Conservation (phyloP, 2,113 vertebrate genomes). For the Thomomys bottae region DNA sequence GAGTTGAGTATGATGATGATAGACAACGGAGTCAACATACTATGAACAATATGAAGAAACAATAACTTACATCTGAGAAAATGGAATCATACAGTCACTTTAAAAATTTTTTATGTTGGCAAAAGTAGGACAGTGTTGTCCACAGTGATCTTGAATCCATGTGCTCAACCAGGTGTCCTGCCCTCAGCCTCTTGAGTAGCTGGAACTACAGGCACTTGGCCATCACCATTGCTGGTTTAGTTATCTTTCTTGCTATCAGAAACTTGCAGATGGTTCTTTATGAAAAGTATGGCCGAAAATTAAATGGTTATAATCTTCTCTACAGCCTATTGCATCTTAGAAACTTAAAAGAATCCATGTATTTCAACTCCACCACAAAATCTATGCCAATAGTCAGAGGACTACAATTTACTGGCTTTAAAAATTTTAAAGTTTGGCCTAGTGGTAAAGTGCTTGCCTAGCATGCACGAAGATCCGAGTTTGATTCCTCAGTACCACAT, state of each 20-base stretch:
- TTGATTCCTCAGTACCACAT: too few species aligned
- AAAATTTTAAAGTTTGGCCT: not conserved
- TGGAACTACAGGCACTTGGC: not conserved
- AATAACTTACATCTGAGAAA: not conserved
- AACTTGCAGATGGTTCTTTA: slow-evolving; percentile 20
- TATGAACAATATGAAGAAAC: not conserved
- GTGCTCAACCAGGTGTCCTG: not conserved
- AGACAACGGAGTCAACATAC: not conserved
- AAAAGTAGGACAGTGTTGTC: not conserved
- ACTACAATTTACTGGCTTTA: not conserved
- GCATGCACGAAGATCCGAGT: too few species aligned
- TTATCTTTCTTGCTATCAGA: slow-evolving; percentile 29
- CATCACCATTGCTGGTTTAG: not conserved
- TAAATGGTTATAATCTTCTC: not conserved
- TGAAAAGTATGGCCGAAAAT: slow-evolving; percentile 10
- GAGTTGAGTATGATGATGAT: slow-evolving; percentile 9
- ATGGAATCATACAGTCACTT: not conserved
- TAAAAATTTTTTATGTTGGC: not conserved
- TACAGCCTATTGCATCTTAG: not conserved
- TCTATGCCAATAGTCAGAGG: not conserved
- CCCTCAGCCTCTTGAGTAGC: not conserved
- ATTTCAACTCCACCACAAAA: not conserved
- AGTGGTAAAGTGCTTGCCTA: too few species aligned
- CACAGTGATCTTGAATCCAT: not conserved
- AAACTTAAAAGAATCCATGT: not conserved